Conservation (phyloP, 2,113 vertebrate genomes). For the Campylorhamphus procurvoides region DNA sequence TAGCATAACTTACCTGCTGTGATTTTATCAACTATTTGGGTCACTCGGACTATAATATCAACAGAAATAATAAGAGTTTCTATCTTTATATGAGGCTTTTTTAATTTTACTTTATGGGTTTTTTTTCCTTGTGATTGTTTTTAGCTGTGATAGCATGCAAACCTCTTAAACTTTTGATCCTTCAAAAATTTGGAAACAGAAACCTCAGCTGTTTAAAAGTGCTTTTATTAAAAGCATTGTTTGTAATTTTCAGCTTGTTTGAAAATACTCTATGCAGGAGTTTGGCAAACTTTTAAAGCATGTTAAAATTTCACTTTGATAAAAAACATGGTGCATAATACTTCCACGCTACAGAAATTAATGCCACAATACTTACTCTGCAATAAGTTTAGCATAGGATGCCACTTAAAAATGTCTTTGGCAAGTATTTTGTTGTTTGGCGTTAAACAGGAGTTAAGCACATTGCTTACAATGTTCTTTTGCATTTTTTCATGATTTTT, state of each 20-base stretch:
- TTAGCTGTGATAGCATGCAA: not conserved
- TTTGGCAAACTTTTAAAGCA: not conserved
- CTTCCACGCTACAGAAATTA: not conserved
- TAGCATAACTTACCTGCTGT: constrained; percentile 64
- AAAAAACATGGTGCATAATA: not conserved
- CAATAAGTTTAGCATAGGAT: not conserved
- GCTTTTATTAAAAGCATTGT: not conserved
- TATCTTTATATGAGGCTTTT: constrained; percentile 41
- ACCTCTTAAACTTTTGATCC: not conserved
- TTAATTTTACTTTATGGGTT: not conserved
- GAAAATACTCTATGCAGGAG: not conserved
- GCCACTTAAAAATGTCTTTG: not conserved
- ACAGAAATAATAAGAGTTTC: constrained; percentile 45
- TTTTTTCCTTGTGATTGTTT: not conserved
- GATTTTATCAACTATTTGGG: constrained; percentile 63
- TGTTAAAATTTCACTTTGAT: not conserved
- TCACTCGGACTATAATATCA: constrained; percentile 24
- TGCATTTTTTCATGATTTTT: not conserved
- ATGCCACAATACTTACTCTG: not conserved
- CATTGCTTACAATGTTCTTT: not conserved
- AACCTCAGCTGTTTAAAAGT: constrained; percentile 10
- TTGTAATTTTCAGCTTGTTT: constrained; percentile 25
- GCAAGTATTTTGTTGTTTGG: not conserved
- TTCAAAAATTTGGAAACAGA: constrained; percentile 27
- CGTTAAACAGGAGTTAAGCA: not conserved